Conservation (phyloP, 2,113 vertebrate species). For the Eleginops maclovinus region DNA sequence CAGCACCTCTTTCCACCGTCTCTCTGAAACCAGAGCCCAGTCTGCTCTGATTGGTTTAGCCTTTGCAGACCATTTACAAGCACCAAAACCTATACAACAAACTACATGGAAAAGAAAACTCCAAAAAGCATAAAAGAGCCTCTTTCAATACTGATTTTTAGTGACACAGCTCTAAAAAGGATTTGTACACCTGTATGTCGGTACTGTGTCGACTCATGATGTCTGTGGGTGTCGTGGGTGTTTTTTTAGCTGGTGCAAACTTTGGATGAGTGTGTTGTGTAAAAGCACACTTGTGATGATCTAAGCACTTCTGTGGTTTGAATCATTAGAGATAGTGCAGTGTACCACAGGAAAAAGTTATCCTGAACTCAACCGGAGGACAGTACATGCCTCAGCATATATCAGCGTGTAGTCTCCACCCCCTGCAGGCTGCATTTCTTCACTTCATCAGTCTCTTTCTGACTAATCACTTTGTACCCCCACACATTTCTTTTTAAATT, state of each 20-base stretch:
- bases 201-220: constrained; percentile 50
- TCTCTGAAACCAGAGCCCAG: too few relatives aligned
- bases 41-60: too few relatives aligned
- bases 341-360: constrained; percentile 61
- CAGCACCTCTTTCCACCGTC: too few relatives aligned
- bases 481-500: constrained; percentile 43
- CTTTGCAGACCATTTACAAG: too few relatives aligned
- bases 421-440: constrained; percentile 13
- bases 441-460: constrained; percentile 51
- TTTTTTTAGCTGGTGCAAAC: constrained; percentile 41
- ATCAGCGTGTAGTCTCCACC: constrained; percentile 46
- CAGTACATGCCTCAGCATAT: constrained; percentile 62
- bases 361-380: constrained; percentile 54
- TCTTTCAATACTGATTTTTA: too few relatives aligned
- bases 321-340: constrained; percentile 68
- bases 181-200: constrained; percentile 24
- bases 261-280: constrained; percentile 58
- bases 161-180: neutral
- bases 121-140: too few relatives aligned
- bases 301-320: constrained; percentile 71
- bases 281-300: constrained; percentile 72
- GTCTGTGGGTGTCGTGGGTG: constrained; percentile 53
- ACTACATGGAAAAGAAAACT: too few relatives aligned
- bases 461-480: constrained; percentile 42
- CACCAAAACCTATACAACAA: too few relatives aligned